Evolutionary conservation across 2,113 vertebrate genomes (phyloP).

Genomic region (Hylia prasina): DNA sequence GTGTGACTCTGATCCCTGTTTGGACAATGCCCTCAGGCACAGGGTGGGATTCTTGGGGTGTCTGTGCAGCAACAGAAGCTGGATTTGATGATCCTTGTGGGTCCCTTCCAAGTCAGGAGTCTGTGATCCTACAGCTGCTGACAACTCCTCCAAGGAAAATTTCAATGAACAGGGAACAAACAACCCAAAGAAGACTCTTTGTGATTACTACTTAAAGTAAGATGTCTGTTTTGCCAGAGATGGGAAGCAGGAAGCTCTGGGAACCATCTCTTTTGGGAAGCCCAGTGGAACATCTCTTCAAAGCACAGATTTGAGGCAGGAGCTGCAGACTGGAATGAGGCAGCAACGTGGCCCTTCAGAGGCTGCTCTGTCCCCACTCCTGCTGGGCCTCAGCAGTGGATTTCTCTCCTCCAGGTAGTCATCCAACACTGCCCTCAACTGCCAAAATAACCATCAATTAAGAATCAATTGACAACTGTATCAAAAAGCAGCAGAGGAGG

Average conservation of each 20-base stretch:
- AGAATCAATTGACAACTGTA: not conserved
- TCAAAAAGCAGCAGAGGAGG: not conserved
- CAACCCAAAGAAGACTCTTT: not conserved
- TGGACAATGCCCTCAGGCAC: not conserved
- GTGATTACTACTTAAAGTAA: not conserved
- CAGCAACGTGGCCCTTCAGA: accelerated
- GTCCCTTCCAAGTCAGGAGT: not conserved
- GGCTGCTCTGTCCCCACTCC: not conserved
- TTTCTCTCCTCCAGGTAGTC: not conserved
- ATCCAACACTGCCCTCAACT: not conserved
- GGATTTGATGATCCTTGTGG: not conserved
- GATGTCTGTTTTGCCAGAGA: not conserved
- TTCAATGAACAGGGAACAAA: not conserved
- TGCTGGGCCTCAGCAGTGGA: not conserved
- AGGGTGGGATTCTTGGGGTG: not conserved
- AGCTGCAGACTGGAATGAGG: not conserved
- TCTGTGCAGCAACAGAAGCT: not conserved
- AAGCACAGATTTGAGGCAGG: not conserved
- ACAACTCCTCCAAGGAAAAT: not conserved
- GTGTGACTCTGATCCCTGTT: not conserved
- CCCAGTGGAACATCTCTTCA: not conserved
- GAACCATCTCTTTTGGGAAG: not conserved
- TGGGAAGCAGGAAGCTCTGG: not conserved
- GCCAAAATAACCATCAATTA: not conserved
- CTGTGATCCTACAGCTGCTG: not conserved